These are phyloP conservation scores for Phalacrocorax aristotelis DNA, from an alignment of 2,113 vertebrate genomes.

Conservation along the genomic window DNA sequence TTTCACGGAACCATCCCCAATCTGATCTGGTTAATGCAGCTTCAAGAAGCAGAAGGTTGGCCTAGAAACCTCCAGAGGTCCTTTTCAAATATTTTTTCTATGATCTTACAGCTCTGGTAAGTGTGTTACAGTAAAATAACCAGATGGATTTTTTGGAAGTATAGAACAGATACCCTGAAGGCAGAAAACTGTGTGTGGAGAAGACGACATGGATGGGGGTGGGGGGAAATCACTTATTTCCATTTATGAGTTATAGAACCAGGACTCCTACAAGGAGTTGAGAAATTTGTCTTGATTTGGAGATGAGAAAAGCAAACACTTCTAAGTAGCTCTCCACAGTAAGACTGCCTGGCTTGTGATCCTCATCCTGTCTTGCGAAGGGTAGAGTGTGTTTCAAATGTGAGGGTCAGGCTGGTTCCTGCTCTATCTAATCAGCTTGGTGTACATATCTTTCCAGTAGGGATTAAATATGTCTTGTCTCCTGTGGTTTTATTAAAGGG, in stretches of 20 bases:
- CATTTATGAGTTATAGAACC: conserved; percentile 53
- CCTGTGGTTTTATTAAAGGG: conserved; percentile 8
- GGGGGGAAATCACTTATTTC: conserved; percentile 5
- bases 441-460: background rate
- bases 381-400: background rate
- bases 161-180: conserved; percentile 64
- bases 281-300: conserved; percentile 53
- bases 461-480: conserved; percentile 22
- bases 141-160: conserved; percentile 60
- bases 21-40: background rate
- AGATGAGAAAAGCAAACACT: conserved; percentile 38
- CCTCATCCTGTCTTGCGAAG: background rate
- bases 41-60: background rate
- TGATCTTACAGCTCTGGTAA: conserved; percentile 57
- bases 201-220: background rate
- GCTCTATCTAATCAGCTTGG: background rate
- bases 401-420: background rate
- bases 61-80: conserved; percentile 41
- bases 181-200: conserved; percentile 50
- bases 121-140: conserved; percentile 54
- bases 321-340: conserved; percentile 9
- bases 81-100: background rate
- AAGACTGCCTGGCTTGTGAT: conserved; percentile 14
- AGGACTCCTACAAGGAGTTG: conserved; percentile 34
- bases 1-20: background rate